These are phyloP conservation scores for Vireo griseus DNA, from an alignment of 2,797 vertebrate species.

Conservation along the genomic window DNA sequence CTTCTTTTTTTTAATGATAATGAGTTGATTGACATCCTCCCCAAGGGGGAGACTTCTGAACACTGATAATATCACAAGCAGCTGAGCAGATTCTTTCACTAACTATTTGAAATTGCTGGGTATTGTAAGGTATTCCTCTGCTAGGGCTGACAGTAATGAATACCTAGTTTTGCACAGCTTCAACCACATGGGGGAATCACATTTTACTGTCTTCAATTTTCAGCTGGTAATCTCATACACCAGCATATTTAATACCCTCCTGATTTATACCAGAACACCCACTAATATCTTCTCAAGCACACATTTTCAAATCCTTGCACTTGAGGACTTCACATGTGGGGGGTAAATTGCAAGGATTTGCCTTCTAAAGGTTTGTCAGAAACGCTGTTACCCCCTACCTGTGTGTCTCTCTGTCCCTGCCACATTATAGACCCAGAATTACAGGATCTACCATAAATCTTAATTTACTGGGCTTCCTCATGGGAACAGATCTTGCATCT, in stretches of 20 bases:
- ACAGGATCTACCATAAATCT: not conserved
- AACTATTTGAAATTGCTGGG: conserved; percentile 17
- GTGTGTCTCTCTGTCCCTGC: not conserved
- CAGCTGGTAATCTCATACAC: conserved; percentile 29
- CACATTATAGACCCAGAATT: not conserved
- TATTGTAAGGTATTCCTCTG: conserved; percentile 4
- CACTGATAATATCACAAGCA: not conserved
- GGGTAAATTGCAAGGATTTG: conserved; percentile 14
- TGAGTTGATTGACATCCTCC: conserved; percentile 21
- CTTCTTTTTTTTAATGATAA: not conserved
- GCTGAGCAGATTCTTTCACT: conserved; percentile 1
- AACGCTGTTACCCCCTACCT: not conserved
- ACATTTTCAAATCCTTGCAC: not conserved
- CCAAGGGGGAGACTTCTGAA: not conserved
- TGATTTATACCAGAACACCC: conserved; percentile 42
- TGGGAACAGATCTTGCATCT: not conserved
- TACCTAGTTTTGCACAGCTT: conserved; percentile 22
- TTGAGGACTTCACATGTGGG: not conserved
- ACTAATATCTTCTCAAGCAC: conserved; percentile 8
- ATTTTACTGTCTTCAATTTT: conserved; percentile 47
- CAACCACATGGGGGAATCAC: conserved; percentile 9
- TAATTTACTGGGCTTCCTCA: not conserved
- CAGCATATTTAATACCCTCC: not conserved
- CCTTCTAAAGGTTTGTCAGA: not conserved
- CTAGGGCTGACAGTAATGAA: conserved; percentile 35